A percentile compares a stretch with the other conserved stretches of the same genome.
These are phyloP conservation scores for Passer domesticus DNA, from an alignment of 2,113 vertebrate genomes.

Conservation along the genomic window DNA sequence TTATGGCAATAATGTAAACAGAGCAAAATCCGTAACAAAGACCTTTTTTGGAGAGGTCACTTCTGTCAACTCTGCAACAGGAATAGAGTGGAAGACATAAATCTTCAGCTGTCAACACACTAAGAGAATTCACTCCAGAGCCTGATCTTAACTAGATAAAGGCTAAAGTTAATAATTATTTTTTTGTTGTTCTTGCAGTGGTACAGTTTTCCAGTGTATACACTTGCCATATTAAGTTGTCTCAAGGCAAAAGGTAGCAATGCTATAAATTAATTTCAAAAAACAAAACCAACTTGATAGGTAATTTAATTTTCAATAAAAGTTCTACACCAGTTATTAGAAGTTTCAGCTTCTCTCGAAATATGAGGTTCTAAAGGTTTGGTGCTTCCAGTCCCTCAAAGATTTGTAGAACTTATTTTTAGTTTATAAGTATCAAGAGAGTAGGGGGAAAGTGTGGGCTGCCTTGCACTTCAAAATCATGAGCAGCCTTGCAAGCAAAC, in stretches of 20 bases:
- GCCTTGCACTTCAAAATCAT: background rate
- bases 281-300: background rate
- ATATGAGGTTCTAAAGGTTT: background rate
- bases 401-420: background rate
- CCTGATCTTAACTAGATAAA: conserved; percentile 51
- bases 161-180: conserved; percentile 11
- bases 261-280: background rate
- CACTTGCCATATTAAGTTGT: background rate
- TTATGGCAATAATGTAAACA: conserved; percentile 67
- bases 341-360: background rate
- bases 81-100: conserved; percentile 59
- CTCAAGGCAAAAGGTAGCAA: background rate
- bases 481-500: background rate
- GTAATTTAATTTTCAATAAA: background rate
- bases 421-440: background rate
- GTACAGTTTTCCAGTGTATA: background rate
- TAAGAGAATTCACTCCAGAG: conserved; percentile 52
- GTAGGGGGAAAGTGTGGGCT: background rate
- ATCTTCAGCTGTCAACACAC: conserved; percentile 59
- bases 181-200: background rate
- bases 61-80: conserved; percentile 45
- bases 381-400: background rate
- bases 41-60: conserved; percentile 57
- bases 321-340: background rate
- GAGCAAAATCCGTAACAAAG: conserved; percentile 55